Conservation (phyloP, 2,888 invertebrate genomes). For the Tenthredo amoena region DNA sequence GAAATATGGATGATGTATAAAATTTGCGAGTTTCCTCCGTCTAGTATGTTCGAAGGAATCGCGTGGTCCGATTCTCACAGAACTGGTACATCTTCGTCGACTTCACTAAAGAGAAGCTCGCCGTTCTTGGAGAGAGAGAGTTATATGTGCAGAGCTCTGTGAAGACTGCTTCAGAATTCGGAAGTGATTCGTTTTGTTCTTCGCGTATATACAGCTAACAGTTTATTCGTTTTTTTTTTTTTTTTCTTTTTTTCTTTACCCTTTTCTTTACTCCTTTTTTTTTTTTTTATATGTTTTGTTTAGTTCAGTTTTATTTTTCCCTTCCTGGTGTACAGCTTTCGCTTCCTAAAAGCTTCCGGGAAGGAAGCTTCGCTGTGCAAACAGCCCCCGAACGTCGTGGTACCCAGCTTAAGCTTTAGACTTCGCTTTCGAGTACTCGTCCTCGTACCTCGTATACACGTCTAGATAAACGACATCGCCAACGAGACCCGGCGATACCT, state of each 20-base stretch:
- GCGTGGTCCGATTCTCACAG: neutral
- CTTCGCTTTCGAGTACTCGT: neutral
- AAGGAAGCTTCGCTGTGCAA: constrained; percentile 25
- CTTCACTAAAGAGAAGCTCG: neutral
- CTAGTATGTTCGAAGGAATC: neutral
- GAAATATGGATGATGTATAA: too few relatives aligned
- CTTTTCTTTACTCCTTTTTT: neutral
- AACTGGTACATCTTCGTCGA: neutral
- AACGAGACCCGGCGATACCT: neutral
- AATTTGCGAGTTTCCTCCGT: too few relatives aligned
- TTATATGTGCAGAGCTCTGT: neutral
- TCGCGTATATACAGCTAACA: neutral
- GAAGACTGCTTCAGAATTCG: constrained; percentile 1
- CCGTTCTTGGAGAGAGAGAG: neutral
- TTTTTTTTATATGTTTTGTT: neutral
- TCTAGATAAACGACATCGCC: neutral
- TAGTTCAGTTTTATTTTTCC: constrained; percentile 10
- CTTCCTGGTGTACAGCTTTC: neutral
- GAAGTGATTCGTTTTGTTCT: neutral
- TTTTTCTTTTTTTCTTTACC: neutral
- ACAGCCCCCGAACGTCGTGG: constrained; percentile 13
- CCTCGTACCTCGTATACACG: neutral
- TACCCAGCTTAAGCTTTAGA: neutral
- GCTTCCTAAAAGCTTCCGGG: constrained; percentile 40
- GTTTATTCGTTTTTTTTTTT: neutral